Percentiles rank a stretch among this genome's conserved stretches.
These are phyloP conservation scores for Cossypha dichroa DNA, from an alignment of 2,797 vertebrate genomes.

Conservation along the genomic window DNA sequence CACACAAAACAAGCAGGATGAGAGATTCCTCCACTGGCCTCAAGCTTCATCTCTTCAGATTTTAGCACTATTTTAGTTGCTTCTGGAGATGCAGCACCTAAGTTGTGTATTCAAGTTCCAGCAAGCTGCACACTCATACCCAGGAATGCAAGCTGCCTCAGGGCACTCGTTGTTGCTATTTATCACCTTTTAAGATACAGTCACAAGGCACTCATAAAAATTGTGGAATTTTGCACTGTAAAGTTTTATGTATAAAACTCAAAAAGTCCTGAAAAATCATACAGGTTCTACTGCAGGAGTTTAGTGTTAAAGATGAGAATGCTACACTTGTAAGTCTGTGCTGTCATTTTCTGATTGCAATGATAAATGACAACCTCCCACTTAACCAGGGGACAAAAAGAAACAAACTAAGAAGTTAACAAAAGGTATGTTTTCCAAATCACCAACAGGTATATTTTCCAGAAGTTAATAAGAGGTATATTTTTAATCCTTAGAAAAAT, in stretches of 20 bases:
- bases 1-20: neutral
- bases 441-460: neutral
- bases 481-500: neutral
- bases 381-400: rapidly evolving
- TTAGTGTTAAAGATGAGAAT: neutral
- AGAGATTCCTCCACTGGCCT: neutral
- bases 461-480: too few relatives aligned
- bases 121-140: neutral
- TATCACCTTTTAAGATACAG: neutral
- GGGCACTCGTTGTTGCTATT: neutral
- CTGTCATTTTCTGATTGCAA: neutral
- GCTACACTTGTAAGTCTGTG: neutral
- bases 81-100: neutral
- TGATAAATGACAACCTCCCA: neutral
- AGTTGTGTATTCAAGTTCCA: neutral
- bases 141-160: neutral
- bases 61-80: neutral
- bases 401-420: neutral
- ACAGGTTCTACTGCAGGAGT: neutral
- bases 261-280: neutral
- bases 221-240: neutral
- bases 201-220: neutral
- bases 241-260: neutral
- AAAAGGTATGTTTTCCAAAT: neutral
- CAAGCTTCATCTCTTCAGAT: neutral